Evolutionary conservation across 1,140 invertebrate species (phyloP).

Genomic region (Cotesia vestalis): DNA sequence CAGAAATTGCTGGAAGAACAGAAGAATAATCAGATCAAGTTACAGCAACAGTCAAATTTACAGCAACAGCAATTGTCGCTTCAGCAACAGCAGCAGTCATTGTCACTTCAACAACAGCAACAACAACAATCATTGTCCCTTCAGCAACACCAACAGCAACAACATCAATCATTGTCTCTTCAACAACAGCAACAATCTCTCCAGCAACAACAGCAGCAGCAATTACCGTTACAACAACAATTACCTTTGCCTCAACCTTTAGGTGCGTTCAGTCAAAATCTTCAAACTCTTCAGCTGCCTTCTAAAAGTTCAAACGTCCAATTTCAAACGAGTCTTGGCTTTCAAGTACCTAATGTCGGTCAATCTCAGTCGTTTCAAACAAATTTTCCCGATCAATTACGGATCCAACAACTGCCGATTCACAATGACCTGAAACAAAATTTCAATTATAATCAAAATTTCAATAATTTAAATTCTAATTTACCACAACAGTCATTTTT

Average conservation of each 20-base stretch:
- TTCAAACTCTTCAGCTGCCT: slow-evolving; percentile 43
- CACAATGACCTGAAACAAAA: slow-evolving; percentile 43
- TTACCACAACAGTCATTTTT: slow-evolving; percentile 49
- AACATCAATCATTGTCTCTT: slow-evolving; percentile 32
- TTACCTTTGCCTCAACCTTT: slow-evolving; percentile 37
- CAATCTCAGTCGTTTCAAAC: slow-evolving; percentile 49
- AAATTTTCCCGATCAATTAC: slow-evolving; percentile 28
- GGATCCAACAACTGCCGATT: slow-evolving; percentile 35
- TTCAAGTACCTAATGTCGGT: slow-evolving; percentile 55
- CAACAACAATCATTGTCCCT: slow-evolving; percentile 41
- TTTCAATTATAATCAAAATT: slow-evolving; percentile 46
- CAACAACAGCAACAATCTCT: slow-evolving; percentile 51
- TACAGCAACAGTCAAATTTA: slow-evolving; percentile 51
- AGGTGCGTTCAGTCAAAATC: slow-evolving; percentile 49
- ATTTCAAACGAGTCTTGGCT: slow-evolving; percentile 60
- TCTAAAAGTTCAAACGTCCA: slow-evolving; percentile 50
- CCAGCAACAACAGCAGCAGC: slow-evolving; percentile 50
- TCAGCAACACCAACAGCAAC: slow-evolving; percentile 55
- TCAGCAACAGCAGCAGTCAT: slow-evolving; percentile 52
- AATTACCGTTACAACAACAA: slow-evolving; percentile 53
- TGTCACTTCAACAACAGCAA: slow-evolving; percentile 48
- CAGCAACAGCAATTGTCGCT: slow-evolving; percentile 33
- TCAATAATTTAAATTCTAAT: slow-evolving; percentile 34
- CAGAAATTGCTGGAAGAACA: slow-evolving; percentile 60
- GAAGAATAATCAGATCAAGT: slow-evolving; percentile 49